These are phyloP conservation scores for Allolobophora icterica DNA, from an alignment of 2,888 invertebrate genomes.

Conservation along the genomic window DNA sequence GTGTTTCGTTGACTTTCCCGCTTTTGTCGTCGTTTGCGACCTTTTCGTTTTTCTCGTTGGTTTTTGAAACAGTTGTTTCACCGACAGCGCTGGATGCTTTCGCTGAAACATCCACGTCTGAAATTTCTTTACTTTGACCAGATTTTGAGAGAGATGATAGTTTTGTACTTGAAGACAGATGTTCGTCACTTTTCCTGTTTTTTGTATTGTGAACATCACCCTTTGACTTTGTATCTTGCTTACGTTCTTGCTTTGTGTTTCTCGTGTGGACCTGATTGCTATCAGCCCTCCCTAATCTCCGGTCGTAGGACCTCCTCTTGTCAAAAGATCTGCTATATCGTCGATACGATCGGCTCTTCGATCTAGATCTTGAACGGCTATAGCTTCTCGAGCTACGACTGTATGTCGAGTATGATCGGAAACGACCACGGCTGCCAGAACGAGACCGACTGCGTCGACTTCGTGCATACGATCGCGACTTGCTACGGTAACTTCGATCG, in stretches of 20 bases:
- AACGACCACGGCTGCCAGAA: constrained; percentile 49
- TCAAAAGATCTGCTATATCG: constrained; percentile 29
- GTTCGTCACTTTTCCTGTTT: neutral
- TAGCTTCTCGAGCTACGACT: constrained; percentile 29
- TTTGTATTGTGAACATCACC: neutral
- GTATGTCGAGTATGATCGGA: constrained; percentile 36
- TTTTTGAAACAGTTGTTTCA: neutral
- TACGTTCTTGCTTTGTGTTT: neutral
- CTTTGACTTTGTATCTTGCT: neutral
- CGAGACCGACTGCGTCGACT: constrained; percentile 44
- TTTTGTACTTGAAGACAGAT: neutral
- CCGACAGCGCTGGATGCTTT: neutral
- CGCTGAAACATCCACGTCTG: neutral
- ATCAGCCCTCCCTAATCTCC: neutral
- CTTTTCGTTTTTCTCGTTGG: neutral
- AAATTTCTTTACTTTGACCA: constrained; percentile 20
- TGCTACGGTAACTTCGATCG: constrained; percentile 24
- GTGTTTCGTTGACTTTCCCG: neutral
- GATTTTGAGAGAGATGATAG: neutral
- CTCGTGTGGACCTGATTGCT: neutral
- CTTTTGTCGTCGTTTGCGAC: neutral
- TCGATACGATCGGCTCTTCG: constrained; percentile 36
- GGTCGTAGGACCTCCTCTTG: neutral
- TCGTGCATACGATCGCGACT: constrained; percentile 32
- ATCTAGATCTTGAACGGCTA: constrained; percentile 32